Evolutionary conservation across 2,888 invertebrate genomes (phyloP), one percentile per base, ranked within the genome.

Genomic region (Andrena bucephala): DNA sequence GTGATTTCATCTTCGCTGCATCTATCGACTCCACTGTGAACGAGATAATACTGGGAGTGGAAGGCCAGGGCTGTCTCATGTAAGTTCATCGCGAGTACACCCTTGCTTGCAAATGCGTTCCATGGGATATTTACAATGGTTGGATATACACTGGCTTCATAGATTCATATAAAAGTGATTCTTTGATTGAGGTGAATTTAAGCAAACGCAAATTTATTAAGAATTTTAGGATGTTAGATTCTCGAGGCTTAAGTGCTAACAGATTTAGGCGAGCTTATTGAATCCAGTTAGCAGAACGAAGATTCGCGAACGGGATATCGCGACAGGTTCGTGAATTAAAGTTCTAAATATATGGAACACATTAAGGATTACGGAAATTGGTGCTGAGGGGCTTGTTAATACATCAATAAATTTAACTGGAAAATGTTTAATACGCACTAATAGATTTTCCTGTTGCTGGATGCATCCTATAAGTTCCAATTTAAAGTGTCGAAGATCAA

Each of bases 61-160:
- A 68, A 71, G 29, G 5, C 63, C 42, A 54, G 31, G 66, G 24
- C 67, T 69, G 29, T 57, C 54, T 48, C 71, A 36, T 24, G 84
- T 84, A 75, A 84, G 84, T 84, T 5, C 57, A 27, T 54, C 24
- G 10, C 16, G n/a, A 62, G 42, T 29, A n/a, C 31, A 24, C 33
- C 13, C 20, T 8, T 52, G 10, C 27, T 31, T 4, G 36, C 20
- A 10, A 20, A 31, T 29, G 24, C n/a, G 8, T 33, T 33, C n/a
- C n/a, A 4, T 57, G 24, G 10, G 24, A 57, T 27, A 57, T 57
- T 57, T 57, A 27, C 57, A 10, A 27, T 4, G 7, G 57, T 13
- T 20, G 24, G 24, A 24, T 27, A 57, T 24, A 1, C 27, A 13
- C 54, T 20, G n/a, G 24, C 27, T 57, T 57, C 4, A 27, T 27